phyloP scores from a whole-genome alignment of 2,113 vertebrate genomes.

The Cryptotis parvus region DNA sequence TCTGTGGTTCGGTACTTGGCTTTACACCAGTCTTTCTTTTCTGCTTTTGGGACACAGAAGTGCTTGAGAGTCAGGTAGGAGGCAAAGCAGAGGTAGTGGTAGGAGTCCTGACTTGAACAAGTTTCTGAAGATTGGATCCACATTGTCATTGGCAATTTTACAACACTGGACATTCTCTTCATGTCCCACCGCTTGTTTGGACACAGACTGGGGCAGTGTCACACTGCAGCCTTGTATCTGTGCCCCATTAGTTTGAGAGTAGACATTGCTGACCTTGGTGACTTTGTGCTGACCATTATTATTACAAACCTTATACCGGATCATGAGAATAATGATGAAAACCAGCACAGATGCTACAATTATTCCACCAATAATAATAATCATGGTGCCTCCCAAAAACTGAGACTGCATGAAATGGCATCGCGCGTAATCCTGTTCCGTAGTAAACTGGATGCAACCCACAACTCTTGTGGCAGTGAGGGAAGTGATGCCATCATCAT shows the following conservation, averaged over 20 bases:
- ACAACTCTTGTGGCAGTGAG: conserved; percentile 97
- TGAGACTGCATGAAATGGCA: conserved; percentile 99
- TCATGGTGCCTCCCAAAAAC: conserved; percentile 99
- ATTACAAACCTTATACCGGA: conserved; percentile 99
- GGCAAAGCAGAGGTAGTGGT: conserved; percentile 92
- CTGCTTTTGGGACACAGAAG: conserved; percentile 90
- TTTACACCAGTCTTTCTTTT: conserved; percentile 93
- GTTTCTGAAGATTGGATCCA: conserved; percentile 89
- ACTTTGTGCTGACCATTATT: conserved; percentile 93
- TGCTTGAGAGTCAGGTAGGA: conserved; percentile 92
- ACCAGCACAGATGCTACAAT: conserved; percentile 98
- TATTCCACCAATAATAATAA: conserved; percentile 99
- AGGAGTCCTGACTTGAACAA: conserved; percentile 89
- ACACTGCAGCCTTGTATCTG: conserved; percentile 92
- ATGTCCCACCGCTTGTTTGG: conserved; percentile 93
- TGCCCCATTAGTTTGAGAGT: conserved; percentile 97
- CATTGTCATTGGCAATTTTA: conserved; percentile 86
- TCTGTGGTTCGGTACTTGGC: conserved; percentile 81
- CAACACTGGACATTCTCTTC: conserved; percentile 90
- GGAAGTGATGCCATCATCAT: conserved; percentile 97
- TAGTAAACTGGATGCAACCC: conserved; percentile 97
- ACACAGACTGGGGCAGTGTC: conserved; percentile 90
- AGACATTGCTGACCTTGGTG: conserved; percentile 94
- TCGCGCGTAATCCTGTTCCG: conserved; percentile 97
- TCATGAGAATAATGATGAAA: conserved; percentile 99